Percentiles rank a stretch among this genome's conserved stretches.
These are phyloP conservation scores for Resseliella maxima DNA, from an alignment of 2,888 invertebrate genomes.

Conservation along the genomic window DNA sequence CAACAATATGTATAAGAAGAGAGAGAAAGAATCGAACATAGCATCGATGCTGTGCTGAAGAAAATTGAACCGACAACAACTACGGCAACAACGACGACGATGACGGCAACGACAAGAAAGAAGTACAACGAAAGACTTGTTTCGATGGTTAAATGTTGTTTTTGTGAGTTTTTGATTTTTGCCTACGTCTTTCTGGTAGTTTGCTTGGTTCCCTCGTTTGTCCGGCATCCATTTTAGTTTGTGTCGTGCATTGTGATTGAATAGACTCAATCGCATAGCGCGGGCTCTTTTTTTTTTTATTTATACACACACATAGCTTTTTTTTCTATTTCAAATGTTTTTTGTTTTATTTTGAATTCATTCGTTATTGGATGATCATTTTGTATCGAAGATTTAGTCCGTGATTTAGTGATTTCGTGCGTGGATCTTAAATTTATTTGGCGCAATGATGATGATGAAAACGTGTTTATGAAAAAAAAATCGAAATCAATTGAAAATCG, in stretches of 20 bases:
- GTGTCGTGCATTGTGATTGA: conserved; percentile 53
- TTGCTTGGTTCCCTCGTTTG: neutral
- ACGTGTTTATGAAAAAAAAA: neutral
- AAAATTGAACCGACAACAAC: neutral
- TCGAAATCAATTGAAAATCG: neutral
- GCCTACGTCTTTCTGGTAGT: conserved; percentile 42
- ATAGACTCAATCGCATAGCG: conserved; percentile 49
- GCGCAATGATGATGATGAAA: neutral
- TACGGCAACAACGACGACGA: too few species aligned
- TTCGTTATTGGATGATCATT: neutral
- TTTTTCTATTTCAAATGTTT: neutral
- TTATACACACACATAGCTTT: neutral
- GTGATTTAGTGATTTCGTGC: conserved; percentile 28
- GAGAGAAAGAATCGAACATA: conserved; percentile 41
- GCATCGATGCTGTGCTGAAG: conserved; percentile 43
- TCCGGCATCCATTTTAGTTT: conserved; percentile 55
- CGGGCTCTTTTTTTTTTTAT: neutral
- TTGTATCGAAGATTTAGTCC: neutral
- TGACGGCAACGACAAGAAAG: conserved; percentile 1
- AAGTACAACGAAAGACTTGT: conserved; percentile 55
- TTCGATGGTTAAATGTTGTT: conserved; percentile 53
- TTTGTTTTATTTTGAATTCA: neutral
- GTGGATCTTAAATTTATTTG: neutral
- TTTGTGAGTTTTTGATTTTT: conserved; percentile 22
- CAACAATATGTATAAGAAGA: neutral